Conservation (phyloP, 2,797 vertebrate genomes). For the Hemitrygon akajei region DNA sequence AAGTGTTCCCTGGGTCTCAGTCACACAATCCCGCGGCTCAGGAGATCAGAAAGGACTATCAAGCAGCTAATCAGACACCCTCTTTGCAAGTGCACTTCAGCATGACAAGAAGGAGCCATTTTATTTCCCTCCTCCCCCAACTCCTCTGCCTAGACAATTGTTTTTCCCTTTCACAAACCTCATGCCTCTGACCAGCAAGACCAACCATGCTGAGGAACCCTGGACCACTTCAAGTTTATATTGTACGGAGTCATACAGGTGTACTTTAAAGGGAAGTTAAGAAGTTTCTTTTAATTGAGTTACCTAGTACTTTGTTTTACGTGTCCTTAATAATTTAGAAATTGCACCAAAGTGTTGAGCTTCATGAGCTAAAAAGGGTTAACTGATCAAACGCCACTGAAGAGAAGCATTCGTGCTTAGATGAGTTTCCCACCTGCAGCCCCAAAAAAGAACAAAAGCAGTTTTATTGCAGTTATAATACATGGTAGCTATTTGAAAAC, state of each 20-base stretch:
- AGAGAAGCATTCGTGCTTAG: neutral
- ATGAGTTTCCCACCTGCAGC: neutral
- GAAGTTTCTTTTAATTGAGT: neutral
- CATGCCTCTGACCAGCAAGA: neutral
- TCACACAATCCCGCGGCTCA: neutral
- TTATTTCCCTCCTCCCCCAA: neutral
- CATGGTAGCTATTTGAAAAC: constrained; percentile 15
- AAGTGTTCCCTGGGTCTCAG: neutral
- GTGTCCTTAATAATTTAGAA: neutral
- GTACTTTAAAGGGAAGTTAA: neutral
- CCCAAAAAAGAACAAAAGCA: neutral
- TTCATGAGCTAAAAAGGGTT: neutral
- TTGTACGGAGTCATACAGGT: neutral
- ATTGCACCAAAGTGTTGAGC: neutral
- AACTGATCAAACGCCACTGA: neutral
- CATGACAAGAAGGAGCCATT: neutral
- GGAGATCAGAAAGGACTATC: neutral
- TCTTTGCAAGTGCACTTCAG: constrained; percentile 18
- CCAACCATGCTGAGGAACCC: neutral
- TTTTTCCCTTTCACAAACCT: neutral
- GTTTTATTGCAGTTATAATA: constrained; percentile 10
- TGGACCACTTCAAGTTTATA: neutral
- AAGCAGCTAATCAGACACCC: neutral
- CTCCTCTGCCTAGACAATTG: neutral
- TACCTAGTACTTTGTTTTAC: neutral